Evolutionary conservation across 2,113 vertebrate species (phyloP), one percentile per base, ranked within the genome.

Genomic region (Lichenostomus cassidix): DNA sequence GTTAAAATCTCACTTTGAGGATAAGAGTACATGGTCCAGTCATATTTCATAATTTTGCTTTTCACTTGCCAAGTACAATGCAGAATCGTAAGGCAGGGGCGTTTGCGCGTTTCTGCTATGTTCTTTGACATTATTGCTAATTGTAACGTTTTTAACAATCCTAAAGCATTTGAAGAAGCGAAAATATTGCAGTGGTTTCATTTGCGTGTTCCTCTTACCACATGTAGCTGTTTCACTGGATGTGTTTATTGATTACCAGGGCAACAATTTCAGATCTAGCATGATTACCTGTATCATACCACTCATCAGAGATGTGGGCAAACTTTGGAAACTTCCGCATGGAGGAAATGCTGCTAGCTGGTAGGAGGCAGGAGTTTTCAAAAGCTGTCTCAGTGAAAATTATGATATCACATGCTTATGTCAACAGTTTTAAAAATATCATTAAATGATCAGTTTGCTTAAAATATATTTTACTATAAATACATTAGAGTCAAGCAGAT

Each of bases 261-360:
- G 83, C 80, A 95, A 93, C 93, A 42, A 13, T 53, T 79, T 79
- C 58, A 92, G 89, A 94, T 80, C 37, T 70, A 35, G 50, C 82
- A 49, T 24, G 94, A 94, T 81, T 81, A 93, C 77, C 94, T 89
- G 62, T 95, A 97, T 97, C 93, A 3, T 27, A 73, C 14, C 80
- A 59, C 63, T 56, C 65, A 95, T 92, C 92, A 90, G 65, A 92
- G 80, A 89, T 87, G 76, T 92, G 90, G 88, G 96, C 88, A 92
- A 95, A 94, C 77, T 90, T 69, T 56, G 68, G 75, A 60, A 96
- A 93, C 56, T 83, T 81, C 52, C 81, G 56, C 55, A 81, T 6
- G 70, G 56, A 86, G 73, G 83, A 96, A 96, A 90, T 44, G 69
- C 49, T 92, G 69, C 71, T 62, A 42, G 68, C 41, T 97, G 52